These are phyloP conservation scores for Phocides pigmalion DNA, from an alignment of 1,140 invertebrate genomes.

Conservation along the genomic window DNA sequence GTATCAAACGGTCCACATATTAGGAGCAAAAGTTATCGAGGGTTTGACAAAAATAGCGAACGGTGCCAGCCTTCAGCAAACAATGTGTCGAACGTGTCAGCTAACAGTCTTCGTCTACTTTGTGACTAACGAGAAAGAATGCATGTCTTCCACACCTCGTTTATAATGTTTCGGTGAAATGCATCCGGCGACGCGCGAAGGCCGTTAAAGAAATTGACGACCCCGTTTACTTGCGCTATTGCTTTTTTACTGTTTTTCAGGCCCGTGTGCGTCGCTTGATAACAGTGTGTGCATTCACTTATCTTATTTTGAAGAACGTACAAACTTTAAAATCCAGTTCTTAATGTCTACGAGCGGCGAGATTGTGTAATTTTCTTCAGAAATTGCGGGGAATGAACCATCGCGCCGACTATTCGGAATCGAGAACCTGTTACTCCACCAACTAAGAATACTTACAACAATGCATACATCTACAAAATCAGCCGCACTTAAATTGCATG, in stretches of 20 bases:
- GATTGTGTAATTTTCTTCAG: constrained; percentile 7
- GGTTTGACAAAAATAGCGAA: constrained; percentile 28
- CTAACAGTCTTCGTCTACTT: constrained; percentile 27
- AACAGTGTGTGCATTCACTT: constrained; percentile 3
- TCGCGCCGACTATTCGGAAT: not conserved
- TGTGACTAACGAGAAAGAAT: constrained; percentile 29
- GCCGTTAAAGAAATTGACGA: constrained; percentile 30
- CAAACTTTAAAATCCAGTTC: constrained; percentile 2
- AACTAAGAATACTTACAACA: not conserved
- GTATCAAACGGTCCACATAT: constrained; percentile 27
- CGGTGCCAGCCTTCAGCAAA: constrained; percentile 14
- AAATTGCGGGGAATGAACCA: constrained; percentile 8
- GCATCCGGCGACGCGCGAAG: constrained; percentile 19
- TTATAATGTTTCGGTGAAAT: constrained; percentile 33
- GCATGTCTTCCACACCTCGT: constrained; percentile 30
- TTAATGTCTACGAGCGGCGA: constrained; percentile 1
- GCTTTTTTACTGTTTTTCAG: constrained; percentile 23
- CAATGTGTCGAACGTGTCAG: constrained; percentile 13
- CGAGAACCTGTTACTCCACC: constrained; percentile 3
- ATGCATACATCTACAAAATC: not conserved
- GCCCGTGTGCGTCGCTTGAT: not conserved
- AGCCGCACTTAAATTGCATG: constrained; percentile 21
- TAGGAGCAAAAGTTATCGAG: constrained; percentile 27
- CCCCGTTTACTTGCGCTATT: constrained; percentile 25
- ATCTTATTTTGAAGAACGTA: not conserved